Evolutionary conservation across 2,113 vertebrate genomes (phyloP).

Genomic region (Condylura cristata): DNA sequence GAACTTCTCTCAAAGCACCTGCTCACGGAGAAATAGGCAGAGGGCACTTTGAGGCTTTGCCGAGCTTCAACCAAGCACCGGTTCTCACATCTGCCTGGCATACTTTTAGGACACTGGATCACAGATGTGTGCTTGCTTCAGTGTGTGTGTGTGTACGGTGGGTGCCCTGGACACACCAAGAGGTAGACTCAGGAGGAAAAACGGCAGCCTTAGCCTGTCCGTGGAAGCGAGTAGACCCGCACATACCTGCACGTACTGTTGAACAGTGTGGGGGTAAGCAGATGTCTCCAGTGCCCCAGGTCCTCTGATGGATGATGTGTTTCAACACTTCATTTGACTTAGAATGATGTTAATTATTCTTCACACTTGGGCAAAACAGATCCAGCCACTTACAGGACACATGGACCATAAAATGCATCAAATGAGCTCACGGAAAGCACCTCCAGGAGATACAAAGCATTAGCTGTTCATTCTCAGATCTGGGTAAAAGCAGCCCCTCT

Average conservation of each 20-base stretch:
- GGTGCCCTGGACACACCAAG: background rate
- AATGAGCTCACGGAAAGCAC: background rate
- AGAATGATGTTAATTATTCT: conserved; percentile 66
- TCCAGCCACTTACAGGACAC: conserved; percentile 42
- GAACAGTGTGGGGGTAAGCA: conserved; percentile 64
- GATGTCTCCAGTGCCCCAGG: conserved; percentile 19
- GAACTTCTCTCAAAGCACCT: background rate
- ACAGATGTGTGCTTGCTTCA: background rate
- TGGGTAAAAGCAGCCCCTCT: background rate
- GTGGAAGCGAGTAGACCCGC: background rate
- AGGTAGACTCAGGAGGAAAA: background rate
- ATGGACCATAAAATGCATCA: conserved; percentile 43
- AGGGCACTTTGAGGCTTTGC: background rate
- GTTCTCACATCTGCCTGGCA: background rate
- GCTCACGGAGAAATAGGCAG: background rate
- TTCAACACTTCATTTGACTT: conserved; percentile 66
- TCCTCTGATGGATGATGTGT: conserved; percentile 43
- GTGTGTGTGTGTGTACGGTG: background rate
- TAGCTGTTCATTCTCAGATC: background rate
- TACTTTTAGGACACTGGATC: background rate
- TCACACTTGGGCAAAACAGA: conserved; percentile 63
- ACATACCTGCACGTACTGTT: too few species aligned
- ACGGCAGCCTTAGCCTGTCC: background rate
- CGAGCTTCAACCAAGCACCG: background rate
- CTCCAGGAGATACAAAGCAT: background rate